Base-by-base conservation (phyloP, 2,797 vertebrate species). In the Hafferia zeledoni region DNA sequence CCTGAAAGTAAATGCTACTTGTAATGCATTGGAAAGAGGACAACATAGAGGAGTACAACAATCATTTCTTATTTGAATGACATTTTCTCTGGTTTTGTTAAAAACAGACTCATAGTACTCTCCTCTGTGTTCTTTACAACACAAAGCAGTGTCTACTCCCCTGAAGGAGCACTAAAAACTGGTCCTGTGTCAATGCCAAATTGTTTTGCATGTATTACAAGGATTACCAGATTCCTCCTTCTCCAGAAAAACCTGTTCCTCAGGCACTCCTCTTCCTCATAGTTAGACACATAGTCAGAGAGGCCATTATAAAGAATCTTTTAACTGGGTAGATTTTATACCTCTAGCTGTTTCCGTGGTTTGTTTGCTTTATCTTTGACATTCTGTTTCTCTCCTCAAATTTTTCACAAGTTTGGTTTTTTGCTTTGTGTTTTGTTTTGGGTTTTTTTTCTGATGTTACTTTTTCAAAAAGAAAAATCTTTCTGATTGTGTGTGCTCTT, bases 171-270 rank as follows among this genome's bases (percentile, higher is more conserved):
- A 8, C 52, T 82, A 75, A 86, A 93, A 65, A 55, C 39, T 65
- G 44, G 17, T 87, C 25, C n/a, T 71, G 4, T 28, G 19, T 85
- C 44, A 85, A 31, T 31, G 65, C 35, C 37, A 81, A 80, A 31
- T 60, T 77, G 33, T 67, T 85, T 87, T 78, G 50, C 57, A 10
- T 33, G 5, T 81, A 28, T 52, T 74, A 47, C 19, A 70, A 47
- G 12, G 56, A 78, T 30, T 88, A 81, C 64, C 19, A 75, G 56
- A 17, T 77, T 25, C 23, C 31, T 86, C 67, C 56, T 93, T 80
- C 83, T 86, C 83, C 74, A 55, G 94, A 86, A 93, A 79, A 96
- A 96, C 87, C 90, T 86, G 96, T 95, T 96, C 70, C 46, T 83
- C 70, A 24, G 72, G 46, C 74, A 90, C 72, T 94, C 76, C 88